Evolutionary conservation across 2,888 invertebrate genomes (phyloP).

Genomic region (Ectemnius continuus): DNA sequence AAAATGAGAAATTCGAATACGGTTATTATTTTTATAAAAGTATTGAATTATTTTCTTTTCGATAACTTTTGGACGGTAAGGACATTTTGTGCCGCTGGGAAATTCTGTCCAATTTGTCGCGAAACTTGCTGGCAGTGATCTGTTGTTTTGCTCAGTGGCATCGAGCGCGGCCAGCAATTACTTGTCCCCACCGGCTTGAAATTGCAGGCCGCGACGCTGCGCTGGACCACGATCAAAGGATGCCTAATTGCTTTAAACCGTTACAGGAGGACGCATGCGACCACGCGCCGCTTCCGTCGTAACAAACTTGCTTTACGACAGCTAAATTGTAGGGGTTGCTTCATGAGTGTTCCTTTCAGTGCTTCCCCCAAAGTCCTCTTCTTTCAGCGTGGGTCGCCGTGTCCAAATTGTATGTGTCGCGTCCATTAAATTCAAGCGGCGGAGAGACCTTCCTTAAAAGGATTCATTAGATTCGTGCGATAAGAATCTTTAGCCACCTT

Average conservation of each 20-base stretch:
- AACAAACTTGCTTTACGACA: slow-evolving; percentile 50
- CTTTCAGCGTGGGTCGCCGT: not conserved
- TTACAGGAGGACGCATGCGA: slow-evolving; percentile 46
- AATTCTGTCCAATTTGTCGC: slow-evolving; percentile 48
- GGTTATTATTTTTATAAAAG: not conserved
- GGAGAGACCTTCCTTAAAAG: no score
- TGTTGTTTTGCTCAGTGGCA: slow-evolving; percentile 38
- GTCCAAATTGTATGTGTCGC: no score
- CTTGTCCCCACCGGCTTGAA: slow-evolving; percentile 52
- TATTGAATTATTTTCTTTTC: not conserved
- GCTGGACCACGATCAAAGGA: slow-evolving; percentile 45
- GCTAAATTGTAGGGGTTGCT: slow-evolving; percentile 46
- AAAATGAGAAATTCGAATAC: no score
- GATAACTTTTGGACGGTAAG: no score
- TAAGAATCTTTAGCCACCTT: no score
- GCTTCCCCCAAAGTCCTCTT: not conserved
- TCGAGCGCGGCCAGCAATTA: slow-evolving; percentile 47
- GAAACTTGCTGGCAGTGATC: slow-evolving; percentile 45
- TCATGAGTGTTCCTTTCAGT: slow-evolving; percentile 17
- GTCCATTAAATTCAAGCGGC: no score
- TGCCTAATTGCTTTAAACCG: slow-evolving; percentile 57
- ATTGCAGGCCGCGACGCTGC: slow-evolving; percentile 49
- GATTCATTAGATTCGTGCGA: no score
- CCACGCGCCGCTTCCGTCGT: slow-evolving; percentile 35
- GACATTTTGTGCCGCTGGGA: no score